Conservation (phyloP, 2,797 vertebrate species). For the Malurus splendens region DNA sequence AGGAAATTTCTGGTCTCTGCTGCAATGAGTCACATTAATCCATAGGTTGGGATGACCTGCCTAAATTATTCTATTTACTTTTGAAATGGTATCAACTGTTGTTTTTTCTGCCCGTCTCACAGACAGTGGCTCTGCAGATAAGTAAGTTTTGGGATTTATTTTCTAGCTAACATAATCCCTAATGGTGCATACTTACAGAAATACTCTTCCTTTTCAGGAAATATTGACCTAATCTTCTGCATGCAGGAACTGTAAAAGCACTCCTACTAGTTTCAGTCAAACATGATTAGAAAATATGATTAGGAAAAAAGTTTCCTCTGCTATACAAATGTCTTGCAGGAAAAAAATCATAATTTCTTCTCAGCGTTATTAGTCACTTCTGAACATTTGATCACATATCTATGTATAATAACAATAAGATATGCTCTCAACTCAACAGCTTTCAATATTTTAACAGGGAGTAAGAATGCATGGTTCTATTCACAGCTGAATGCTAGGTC, state of each 20-base stretch:
- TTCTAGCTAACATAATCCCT: background rate
- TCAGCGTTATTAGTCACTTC: background rate
- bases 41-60: background rate
- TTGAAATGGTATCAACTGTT: background rate
- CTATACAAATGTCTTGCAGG: background rate
- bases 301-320: background rate
- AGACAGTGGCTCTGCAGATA: background rate
- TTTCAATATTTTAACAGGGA: slow-evolving; percentile 19
- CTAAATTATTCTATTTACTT: background rate
- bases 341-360: background rate
- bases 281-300: background rate
- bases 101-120: background rate
- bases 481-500: slow-evolving; percentile 8
- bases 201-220: background rate
- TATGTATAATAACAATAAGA: slow-evolving; percentile 23
- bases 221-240: background rate
- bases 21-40: background rate
- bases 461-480: background rate
- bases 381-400: background rate
- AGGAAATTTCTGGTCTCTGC: background rate
- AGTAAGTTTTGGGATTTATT: background rate
- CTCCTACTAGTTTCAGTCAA: background rate
- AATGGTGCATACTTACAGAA: background rate
- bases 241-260: background rate
- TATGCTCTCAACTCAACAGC: background rate